phyloP scores from a whole-genome alignment of 2,113 vertebrate genomes.

The Aptenodytes forsteri region DNA sequence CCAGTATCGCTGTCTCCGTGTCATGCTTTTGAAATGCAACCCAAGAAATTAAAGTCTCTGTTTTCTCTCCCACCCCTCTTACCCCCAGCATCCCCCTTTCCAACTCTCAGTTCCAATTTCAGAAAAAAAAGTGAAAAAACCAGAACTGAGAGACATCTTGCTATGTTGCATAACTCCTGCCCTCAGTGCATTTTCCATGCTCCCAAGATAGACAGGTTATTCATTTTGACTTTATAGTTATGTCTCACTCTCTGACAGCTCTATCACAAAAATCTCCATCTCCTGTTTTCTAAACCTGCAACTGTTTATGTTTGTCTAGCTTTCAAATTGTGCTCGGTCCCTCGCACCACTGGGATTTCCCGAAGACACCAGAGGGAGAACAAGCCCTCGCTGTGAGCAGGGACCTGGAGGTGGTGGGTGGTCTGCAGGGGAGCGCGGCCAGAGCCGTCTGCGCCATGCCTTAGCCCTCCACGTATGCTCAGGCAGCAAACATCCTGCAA shows the following conservation, averaged over 20 bases:
- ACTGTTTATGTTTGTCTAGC: neutral
- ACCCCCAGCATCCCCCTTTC: neutral
- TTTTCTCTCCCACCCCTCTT: neutral
- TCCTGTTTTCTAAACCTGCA: neutral
- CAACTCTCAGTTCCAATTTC: neutral
- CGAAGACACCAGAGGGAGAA: neutral
- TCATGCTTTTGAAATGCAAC: neutral
- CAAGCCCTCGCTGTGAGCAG: neutral
- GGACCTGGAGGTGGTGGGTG: neutral
- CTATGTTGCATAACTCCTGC: neutral
- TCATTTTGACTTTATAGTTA: neutral
- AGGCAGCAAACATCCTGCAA: neutral
- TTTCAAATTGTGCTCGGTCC: neutral
- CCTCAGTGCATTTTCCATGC: neutral
- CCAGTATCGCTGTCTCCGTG: fast-evolving
- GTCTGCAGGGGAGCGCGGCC: neutral
- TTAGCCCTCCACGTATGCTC: neutral
- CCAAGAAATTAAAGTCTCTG: neutral
- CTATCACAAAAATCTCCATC: neutral
- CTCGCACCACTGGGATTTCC: neutral
- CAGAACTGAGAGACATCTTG: conserved; percentile 11
- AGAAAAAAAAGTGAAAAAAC: neutral
- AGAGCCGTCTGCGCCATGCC: neutral
- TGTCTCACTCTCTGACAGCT: neutral
- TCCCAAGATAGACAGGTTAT: neutral